These are phyloP conservation scores for Andrena cerasifolii DNA, from an alignment of 1,140 invertebrate genomes.

Conservation along the genomic window DNA sequence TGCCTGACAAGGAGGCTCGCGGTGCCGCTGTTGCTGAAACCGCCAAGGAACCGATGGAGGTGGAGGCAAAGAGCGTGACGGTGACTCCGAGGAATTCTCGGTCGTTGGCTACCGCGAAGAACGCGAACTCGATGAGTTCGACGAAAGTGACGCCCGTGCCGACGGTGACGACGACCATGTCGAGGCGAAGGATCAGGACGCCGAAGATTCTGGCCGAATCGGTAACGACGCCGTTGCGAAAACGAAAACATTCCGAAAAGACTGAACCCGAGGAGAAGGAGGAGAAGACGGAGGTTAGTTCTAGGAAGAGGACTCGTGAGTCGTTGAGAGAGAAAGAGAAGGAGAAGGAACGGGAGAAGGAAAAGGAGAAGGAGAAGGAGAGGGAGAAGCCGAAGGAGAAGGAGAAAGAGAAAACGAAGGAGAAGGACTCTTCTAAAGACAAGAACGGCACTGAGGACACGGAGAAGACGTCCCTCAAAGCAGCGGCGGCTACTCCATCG, in stretches of 20 bases:
- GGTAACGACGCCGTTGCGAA: slow-evolving; percentile 66
- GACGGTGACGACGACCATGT: slow-evolving; percentile 21
- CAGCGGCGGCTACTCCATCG: neutral
- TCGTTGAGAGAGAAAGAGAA: slow-evolving; percentile 70
- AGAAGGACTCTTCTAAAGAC: slow-evolving; percentile 68
- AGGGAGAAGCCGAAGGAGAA: slow-evolving; percentile 62
- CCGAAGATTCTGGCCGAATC: slow-evolving; percentile 61
- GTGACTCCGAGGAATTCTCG: slow-evolving; percentile 62
- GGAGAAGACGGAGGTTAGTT: slow-evolving; percentile 58
- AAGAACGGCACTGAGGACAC: slow-evolving; percentile 60
- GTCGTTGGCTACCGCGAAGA: slow-evolving; percentile 28
- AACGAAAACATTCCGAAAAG: slow-evolving; percentile 82
- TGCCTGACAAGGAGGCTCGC: slow-evolving; percentile 61
- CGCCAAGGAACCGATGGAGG: slow-evolving; percentile 27
- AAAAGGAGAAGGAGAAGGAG: slow-evolving; percentile 56
- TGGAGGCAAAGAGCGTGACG: slow-evolving; percentile 40
- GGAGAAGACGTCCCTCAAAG: slow-evolving; percentile 40
- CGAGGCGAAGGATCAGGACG: slow-evolving; percentile 72
- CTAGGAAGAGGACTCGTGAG: slow-evolving; percentile 74
- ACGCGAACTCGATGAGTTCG: slow-evolving; percentile 40
- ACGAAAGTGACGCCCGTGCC: slow-evolving; percentile 36
- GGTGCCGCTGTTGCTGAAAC: slow-evolving; percentile 54
- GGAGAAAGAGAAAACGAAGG: slow-evolving; percentile 61
- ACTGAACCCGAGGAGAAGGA: slow-evolving; percentile 74
- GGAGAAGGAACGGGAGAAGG: slow-evolving; percentile 61